Evolutionary conservation across 2,113 vertebrate species (phyloP), one percentile per base, ranked within the genome.

Genomic region (Lutjanus erythropterus): DNA sequence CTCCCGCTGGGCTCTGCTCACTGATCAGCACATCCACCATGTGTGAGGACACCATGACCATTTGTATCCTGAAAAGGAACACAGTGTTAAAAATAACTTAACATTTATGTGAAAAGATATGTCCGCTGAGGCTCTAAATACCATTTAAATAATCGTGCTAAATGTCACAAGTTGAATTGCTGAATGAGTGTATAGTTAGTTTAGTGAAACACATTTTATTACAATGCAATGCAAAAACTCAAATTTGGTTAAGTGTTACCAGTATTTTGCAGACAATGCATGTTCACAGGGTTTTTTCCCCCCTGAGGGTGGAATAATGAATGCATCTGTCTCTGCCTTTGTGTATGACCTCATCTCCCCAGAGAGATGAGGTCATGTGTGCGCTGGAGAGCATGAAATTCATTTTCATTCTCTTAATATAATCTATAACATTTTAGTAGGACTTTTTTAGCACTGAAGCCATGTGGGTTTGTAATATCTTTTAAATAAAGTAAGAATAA

Each of bases 281-380:
- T 77, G 2, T 37, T 42, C 42, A n/a, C 23, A 62, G 9, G 18
- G 10, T 47, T 60, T 62, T 65, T 44, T 46, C 19, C 62, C 21
- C n/a, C 3, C 52, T 19, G 33, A 29, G 37, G 31, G 29, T 56
- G 21, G 15, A 27, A 6, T 23, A 42, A 65, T 71, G 21, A 8
- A 3, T 27, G 18, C 31, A 66, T 31, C 16, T 70, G 78, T 79
- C 50, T 77, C 52, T 65, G 21, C 29, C 0, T 46, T 70, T 78
- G 27, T 80, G 44, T 69, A 14, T 88, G 88, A 88, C 16, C 58
- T 86, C 85, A 86, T 84, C 74, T 79, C 89, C 12, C 80, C 4
- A n/a, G 84, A 9, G 84, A 89, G 62, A 85, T 85, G 78, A 84
- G 56, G 27, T 90, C 62, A 85, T 73, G 3, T n/a, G 21, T 25